A percentile compares a stretch with the other conserved stretches of the same genome.
phyloP scores from a whole-genome alignment of 2,113 vertebrate genomes.

The Takifugu bimaculatus region DNA sequence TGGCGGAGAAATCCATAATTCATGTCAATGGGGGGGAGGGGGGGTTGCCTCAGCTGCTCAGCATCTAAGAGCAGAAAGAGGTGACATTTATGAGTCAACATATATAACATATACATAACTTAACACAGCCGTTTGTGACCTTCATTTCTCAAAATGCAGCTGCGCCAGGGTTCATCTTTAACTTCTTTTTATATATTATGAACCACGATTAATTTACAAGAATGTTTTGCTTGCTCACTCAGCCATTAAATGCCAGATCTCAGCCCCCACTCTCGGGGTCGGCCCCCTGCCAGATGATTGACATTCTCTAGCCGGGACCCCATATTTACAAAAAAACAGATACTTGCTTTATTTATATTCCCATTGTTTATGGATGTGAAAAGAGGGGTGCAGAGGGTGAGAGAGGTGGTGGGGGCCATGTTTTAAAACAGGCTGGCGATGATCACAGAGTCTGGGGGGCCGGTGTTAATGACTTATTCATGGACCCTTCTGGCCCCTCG shows the following conservation, averaged over 20 bases:
- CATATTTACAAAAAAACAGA: constrained; percentile 17
- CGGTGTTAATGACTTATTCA: constrained; percentile 74
- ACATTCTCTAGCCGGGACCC: not conserved
- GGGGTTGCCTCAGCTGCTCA: constrained; percentile 10
- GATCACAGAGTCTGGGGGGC: constrained; percentile 69
- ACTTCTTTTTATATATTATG: too few species aligned
- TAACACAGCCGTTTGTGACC: constrained; percentile 1
- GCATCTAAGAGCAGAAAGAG: constrained; percentile 4
- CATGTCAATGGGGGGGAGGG: not conserved
- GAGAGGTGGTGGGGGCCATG: constrained; percentile 64
- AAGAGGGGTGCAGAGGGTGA: constrained; percentile 51
- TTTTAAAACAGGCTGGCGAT: constrained; percentile 68
- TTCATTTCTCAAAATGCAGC: not conserved
- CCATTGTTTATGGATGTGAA: constrained; percentile 67
- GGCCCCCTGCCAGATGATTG: too few species aligned
- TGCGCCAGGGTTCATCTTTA: too few species aligned
- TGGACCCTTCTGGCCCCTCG: constrained; percentile 68
- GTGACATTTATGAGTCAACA: constrained; percentile 19
- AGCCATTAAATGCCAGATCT: too few species aligned
- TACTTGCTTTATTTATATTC: constrained; percentile 61
- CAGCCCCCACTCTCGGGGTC: too few species aligned
- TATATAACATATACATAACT: constrained; percentile 18
- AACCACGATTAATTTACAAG: too few species aligned
- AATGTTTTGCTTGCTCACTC: too few species aligned
- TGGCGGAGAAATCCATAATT: not conserved